These are phyloP conservation scores for Cyclopterus lumpus DNA, from an alignment of 2,797 vertebrate species.

Conservation along the genomic window DNA sequence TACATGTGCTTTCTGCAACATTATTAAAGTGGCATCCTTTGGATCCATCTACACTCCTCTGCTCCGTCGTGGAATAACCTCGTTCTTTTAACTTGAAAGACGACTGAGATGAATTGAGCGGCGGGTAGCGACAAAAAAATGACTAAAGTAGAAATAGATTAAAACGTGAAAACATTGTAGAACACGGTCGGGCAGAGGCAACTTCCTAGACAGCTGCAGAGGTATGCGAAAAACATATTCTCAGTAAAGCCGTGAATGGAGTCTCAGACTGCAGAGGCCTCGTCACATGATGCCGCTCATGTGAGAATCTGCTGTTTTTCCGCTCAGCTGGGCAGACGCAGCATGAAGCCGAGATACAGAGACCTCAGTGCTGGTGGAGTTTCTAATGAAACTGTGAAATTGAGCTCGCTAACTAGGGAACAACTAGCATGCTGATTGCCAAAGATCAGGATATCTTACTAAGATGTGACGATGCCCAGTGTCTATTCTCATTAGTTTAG, in stretches of 20 bases:
- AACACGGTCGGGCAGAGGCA: background rate
- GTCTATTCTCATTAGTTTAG: conserved; percentile 67
- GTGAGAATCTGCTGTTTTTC: conserved; percentile 86
- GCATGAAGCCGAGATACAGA: conserved; percentile 52
- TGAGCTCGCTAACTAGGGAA: conserved; percentile 3
- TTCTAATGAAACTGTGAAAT: conserved; percentile 7
- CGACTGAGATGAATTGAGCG: conserved; percentile 13
- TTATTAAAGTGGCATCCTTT: background rate
- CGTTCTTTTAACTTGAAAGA: background rate
- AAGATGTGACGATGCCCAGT: conserved; percentile 55
- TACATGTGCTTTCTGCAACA: background rate
- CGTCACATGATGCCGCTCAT: conserved; percentile 84
- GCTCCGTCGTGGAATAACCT: background rate
- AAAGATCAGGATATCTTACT: conserved; percentile 57
- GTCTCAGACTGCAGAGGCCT: conserved; percentile 68
- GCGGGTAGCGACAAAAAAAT: too few species aligned
- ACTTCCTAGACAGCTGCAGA: conserved; percentile 13
- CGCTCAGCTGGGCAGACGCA: conserved; percentile 78
- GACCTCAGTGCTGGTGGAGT: conserved; percentile 23
- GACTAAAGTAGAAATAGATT: conserved; percentile 25
- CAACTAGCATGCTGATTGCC: conserved; percentile 8
- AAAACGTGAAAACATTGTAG: conserved; percentile 27
- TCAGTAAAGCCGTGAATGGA: conserved; percentile 55
- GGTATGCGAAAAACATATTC: conserved; percentile 54
- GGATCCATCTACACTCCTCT: background rate